These are phyloP conservation scores for Eupithecia vulgata DNA, from an alignment of 2,888 invertebrate genomes.

Conservation along the genomic window DNA sequence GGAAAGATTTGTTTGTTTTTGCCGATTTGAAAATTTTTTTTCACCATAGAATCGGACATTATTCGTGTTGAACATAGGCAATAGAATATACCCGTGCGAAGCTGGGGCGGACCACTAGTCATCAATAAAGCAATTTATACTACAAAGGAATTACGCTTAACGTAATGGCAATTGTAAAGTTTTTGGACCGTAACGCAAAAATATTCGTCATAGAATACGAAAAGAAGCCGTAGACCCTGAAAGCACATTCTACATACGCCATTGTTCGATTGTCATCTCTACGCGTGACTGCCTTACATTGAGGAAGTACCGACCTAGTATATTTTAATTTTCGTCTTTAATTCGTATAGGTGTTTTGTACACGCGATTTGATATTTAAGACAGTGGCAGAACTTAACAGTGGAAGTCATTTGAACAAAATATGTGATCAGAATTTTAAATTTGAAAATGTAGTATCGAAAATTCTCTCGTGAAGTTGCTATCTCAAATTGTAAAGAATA, in stretches of 20 bases:
- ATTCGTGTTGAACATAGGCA: too few species aligned
- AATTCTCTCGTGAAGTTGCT: background rate
- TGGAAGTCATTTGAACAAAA: background rate
- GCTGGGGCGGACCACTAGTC: too few species aligned
- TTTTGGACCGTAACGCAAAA: slow-evolving; percentile 21
- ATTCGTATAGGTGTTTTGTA: slow-evolving; percentile 7
- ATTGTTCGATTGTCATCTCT: slow-evolving; percentile 30
- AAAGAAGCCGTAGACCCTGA: slow-evolving; percentile 28
- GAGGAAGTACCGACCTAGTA: slow-evolving; percentile 24
- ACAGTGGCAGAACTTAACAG: background rate
- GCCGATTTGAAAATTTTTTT: too few species aligned
- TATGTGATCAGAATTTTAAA: background rate
- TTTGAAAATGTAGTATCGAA: background rate
- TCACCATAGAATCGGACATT: too few species aligned
- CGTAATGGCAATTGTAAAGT: slow-evolving; percentile 4
- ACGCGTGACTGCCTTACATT: slow-evolving; percentile 31
- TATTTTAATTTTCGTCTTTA: slow-evolving; percentile 9
- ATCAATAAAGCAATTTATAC: background rate
- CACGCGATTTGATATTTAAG: slow-evolving; percentile 24
- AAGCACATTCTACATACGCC: slow-evolving; percentile 15
- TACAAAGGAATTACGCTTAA: background rate
- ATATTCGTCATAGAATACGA: slow-evolving; percentile 19
- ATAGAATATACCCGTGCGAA: too few species aligned
- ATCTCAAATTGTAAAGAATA: background rate
- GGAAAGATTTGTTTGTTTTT: too few species aligned